Evolutionary conservation across 2,797 vertebrate genomes (phyloP).

Genomic region (Synanceia verrucosa): DNA sequence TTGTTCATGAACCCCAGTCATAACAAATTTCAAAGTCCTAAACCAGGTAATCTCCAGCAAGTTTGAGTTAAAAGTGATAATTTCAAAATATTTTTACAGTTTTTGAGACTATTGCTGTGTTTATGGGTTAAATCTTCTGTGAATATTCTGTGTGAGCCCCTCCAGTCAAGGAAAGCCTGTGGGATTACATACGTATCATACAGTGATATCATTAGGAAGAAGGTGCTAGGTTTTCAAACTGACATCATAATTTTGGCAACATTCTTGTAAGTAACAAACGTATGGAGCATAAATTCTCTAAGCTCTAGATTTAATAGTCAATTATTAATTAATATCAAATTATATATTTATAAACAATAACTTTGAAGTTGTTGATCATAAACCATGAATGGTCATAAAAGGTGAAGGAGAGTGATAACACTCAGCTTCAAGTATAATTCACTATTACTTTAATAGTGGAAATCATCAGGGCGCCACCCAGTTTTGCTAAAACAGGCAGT

Average conservation of each 20-base stretch:
- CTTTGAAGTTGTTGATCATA: too few species aligned
- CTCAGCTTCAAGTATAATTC: too few species aligned
- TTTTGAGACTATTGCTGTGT: constrained; percentile 1
- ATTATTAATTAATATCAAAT: too few species aligned
- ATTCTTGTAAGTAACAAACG: too few species aligned
- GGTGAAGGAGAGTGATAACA: too few species aligned
- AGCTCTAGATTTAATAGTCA: too few species aligned
- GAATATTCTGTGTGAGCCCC: not conserved
- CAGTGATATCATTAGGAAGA: constrained; percentile 44
- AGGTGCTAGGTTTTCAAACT: constrained; percentile 21
- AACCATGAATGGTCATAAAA: too few species aligned
- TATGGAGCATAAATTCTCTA: too few species aligned
- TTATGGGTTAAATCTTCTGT: constrained; percentile 48
- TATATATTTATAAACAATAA: too few species aligned
- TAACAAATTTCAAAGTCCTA: not conserved
- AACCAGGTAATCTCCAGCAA: not conserved
- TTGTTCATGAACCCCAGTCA: not conserved
- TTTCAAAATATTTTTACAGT: constrained; percentile 37
- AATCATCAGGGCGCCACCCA: too few species aligned
- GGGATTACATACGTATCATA: constrained; percentile 40
- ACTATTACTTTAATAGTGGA: too few species aligned
- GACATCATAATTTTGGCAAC: constrained; percentile 27
- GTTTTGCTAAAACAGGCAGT: too few species aligned
- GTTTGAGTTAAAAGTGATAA: constrained; percentile 4
- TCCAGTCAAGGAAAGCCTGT: constrained; percentile 1